These are phyloP conservation scores for Todus mexicanus DNA, from an alignment of 2,797 vertebrate genomes.

Conservation along the genomic window DNA sequence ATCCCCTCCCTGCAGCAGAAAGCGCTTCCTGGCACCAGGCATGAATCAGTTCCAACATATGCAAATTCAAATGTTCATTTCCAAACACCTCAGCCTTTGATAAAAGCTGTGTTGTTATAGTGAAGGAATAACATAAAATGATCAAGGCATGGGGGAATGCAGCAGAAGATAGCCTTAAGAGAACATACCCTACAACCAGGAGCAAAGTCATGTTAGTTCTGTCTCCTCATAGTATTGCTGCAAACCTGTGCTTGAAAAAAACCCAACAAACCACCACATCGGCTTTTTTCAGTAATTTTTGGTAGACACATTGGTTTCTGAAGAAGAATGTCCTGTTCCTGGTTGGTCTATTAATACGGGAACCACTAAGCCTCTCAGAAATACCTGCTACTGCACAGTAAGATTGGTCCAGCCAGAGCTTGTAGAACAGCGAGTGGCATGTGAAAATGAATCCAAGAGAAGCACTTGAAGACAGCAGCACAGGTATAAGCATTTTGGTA, in stretches of 20 bases:
- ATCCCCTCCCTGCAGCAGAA: neutral
- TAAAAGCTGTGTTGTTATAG: neutral
- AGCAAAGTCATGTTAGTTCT: neutral
- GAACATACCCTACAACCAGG: neutral
- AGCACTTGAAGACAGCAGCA: neutral
- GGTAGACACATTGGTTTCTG: neutral
- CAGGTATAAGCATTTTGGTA: neutral
- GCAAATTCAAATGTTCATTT: constrained; percentile 35
- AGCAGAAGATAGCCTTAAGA: neutral
- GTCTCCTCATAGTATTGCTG: neutral
- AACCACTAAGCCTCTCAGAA: neutral
- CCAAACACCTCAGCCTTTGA: constrained; percentile 15
- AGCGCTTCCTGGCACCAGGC: constrained; percentile 26
- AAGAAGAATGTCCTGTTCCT: neutral
- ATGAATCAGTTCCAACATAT: constrained; percentile 48
- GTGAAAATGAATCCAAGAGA: neutral
- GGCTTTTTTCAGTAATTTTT: neutral
- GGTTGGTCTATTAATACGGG: neutral
- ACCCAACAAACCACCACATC: neutral
- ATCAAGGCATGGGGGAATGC: neutral
- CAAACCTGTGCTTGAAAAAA: neutral
- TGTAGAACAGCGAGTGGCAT: neutral
- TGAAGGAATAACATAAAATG: neutral
- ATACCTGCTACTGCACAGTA: neutral
- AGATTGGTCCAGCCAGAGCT: neutral